Conservation (phyloP, 2,797 vertebrate species). For the Chelon auratus region DNA sequence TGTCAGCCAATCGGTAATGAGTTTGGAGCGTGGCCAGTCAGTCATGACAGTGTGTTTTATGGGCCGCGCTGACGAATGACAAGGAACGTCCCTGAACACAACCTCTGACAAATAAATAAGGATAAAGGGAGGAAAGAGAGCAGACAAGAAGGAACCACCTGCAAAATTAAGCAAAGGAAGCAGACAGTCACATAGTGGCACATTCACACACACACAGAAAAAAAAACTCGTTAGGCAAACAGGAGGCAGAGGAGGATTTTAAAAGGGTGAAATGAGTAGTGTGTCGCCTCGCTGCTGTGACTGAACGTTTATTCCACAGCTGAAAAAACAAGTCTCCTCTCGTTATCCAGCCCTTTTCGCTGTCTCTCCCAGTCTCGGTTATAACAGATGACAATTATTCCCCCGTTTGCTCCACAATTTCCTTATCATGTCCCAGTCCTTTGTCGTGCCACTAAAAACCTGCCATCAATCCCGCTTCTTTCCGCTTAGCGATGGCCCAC, state of each 20-base stretch:
- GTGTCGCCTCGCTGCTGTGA: constrained; percentile 50
- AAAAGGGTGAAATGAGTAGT: constrained; percentile 52
- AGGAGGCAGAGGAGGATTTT: constrained; percentile 46
- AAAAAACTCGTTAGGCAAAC: constrained; percentile 47
- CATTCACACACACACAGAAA: not conserved
- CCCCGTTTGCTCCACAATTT: constrained; percentile 43
- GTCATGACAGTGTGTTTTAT: constrained; percentile 85
- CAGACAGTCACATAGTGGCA: constrained; percentile 1
- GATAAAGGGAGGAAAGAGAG: constrained; percentile 73
- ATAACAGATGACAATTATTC: constrained; percentile 73
- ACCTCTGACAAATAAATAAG: constrained; percentile 84
- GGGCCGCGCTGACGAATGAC: constrained; percentile 74
- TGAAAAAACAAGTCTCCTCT: constrained; percentile 64
- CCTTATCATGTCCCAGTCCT: constrained; percentile 31
- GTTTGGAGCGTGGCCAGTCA: constrained; percentile 81
- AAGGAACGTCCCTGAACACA: constrained; percentile 79
- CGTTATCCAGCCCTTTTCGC: constrained; percentile 64
- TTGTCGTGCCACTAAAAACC: constrained; percentile 46
- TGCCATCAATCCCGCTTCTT: constrained; percentile 16
- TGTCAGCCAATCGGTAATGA: constrained; percentile 84
- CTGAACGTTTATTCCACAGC: constrained; percentile 61
- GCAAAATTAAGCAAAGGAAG: constrained; percentile 62
- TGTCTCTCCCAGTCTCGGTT: constrained; percentile 54
- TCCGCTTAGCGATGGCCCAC: constrained; percentile 1
- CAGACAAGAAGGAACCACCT: constrained; percentile 50